phyloP scores from a whole-genome alignment of 2,888 invertebrate species.

The Arge pagana region DNA sequence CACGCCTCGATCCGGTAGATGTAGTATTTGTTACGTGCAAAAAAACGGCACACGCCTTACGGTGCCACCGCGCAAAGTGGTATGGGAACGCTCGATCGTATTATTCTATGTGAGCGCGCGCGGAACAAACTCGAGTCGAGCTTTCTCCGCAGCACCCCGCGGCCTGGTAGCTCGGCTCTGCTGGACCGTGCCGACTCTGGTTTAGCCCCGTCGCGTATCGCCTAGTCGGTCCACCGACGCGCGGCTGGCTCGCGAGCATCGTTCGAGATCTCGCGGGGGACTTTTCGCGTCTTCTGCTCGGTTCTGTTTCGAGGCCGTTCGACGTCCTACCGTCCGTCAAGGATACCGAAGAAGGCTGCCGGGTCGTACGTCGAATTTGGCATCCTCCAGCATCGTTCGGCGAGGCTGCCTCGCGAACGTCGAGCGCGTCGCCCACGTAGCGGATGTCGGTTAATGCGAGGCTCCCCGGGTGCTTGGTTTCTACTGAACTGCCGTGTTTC shows the following conservation, averaged over 20 bases:
- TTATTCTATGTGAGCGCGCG: conserved; percentile 13
- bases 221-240: conserved; percentile 32
- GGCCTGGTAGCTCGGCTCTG: too few species aligned
- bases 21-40: conserved; percentile 30
- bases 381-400: too few species aligned
- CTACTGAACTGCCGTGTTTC: conserved; percentile 21
- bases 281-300: too few species aligned
- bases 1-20: conserved; percentile 3
- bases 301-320: too few species aligned
- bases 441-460: conserved; percentile 10
- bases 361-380: too few species aligned
- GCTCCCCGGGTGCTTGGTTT: conserved; percentile 10
- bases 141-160: conserved; percentile 57
- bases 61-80: conserved; percentile 44
- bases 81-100: conserved; percentile 16
- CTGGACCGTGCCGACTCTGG: conserved; percentile 36
- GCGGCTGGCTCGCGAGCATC: too few species aligned
- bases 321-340: too few species aligned
- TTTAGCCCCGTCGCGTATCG: conserved; percentile 30
- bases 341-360: too few species aligned
- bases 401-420: too few species aligned
- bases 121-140: conserved; percentile 37
- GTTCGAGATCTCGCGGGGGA: too few species aligned
- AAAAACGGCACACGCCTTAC: conserved; percentile 56
- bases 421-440: conserved; percentile 16